Base-by-base conservation (phyloP, 2,888 invertebrate genomes). In the Coremacera marginata region DNA sequence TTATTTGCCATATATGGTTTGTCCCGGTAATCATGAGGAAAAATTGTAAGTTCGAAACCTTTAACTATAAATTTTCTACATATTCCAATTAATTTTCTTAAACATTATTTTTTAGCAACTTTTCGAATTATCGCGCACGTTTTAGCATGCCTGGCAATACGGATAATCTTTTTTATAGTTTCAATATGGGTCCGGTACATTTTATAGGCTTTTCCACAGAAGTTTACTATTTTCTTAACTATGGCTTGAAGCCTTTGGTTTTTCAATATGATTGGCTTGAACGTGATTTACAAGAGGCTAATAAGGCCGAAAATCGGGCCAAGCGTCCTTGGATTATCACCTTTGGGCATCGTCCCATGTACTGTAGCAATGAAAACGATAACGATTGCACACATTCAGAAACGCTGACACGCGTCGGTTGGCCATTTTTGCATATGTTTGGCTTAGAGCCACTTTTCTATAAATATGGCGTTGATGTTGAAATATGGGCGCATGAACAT, bases 401-500 rank as follows among this genome's bases (percentile, higher is more conserved):
- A 83, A 94, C 94, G 68, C 89, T 90, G 34, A 92, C 94, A 0
- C 90, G 95, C 77, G 91, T 92, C 75, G 95, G 95, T 1, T 87
- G 94, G 82, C 94, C 94, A 31, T 90, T 94, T 78, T 83, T 93
- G 3, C 92, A 93, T 75, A 89, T 93, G 87, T 94, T 93, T 85
- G 93, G 93, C 0, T 88, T 99, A 82, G 99, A 99, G 90, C 92
- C 95, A 22, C 89, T 99, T 52, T 94, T 99, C 83, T 94, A 94
- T 86, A 91, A 95, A 82, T 94, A 95, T 88, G 97, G 96, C 51
- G 99, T 99, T 34, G 99, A 99, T 91, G 89, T 99, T 75, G 94
- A 94, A 87, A 91, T 99, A 63, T 98, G 98, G 97, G 99, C 98
- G 0, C 99, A 99, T 89, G 98, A 99, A 88, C 99, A 99, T 90